Conservation (phyloP, 2,113 vertebrate genomes). For the Archocentrus centrarchus region DNA sequence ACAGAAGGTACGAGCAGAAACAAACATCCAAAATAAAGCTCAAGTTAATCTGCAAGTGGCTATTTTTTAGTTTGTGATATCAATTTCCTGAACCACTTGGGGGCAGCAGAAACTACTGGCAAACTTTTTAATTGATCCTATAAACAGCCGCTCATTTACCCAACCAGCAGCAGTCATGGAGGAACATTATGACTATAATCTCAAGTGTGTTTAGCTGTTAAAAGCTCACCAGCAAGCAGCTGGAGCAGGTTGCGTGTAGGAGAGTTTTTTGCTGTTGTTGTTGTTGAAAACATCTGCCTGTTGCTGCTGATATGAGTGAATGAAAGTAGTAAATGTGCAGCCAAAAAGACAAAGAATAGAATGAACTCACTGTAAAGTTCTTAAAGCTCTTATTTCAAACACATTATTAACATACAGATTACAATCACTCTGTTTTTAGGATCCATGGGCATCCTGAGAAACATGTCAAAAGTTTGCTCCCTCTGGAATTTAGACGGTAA, state of each 20-base stretch:
- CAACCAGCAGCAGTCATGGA: not conserved
- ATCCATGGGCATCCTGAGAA: not conserved
- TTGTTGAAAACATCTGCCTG: not conserved
- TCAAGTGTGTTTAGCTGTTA: not conserved
- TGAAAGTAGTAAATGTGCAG: not conserved
- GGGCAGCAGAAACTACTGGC: conserved; percentile 19
- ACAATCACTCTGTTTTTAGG: not conserved
- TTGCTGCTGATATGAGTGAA: not conserved
- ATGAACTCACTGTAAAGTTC: not conserved
- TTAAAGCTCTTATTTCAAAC: not conserved
- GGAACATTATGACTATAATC: not conserved
- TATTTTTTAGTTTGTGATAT: not conserved
- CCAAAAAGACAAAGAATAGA: not conserved
- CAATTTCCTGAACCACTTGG: conserved; percentile 10
- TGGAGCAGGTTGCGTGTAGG: not conserved
- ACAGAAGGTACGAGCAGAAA: not conserved
- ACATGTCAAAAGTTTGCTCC: not conserved
- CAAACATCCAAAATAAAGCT: not conserved
- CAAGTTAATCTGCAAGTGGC: not conserved
- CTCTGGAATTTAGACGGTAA: not conserved
- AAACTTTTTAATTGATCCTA: not conserved
- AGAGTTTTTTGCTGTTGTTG: not conserved
- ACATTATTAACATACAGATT: not conserved
- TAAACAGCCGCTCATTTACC: not conserved
- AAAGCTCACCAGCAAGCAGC: not conserved